A percentile compares a stretch with the other conserved stretches of the same genome.
Evolutionary conservation across 1,140 invertebrate genomes (phyloP).

Genomic region (Cheumatopsyche charites): DNA sequence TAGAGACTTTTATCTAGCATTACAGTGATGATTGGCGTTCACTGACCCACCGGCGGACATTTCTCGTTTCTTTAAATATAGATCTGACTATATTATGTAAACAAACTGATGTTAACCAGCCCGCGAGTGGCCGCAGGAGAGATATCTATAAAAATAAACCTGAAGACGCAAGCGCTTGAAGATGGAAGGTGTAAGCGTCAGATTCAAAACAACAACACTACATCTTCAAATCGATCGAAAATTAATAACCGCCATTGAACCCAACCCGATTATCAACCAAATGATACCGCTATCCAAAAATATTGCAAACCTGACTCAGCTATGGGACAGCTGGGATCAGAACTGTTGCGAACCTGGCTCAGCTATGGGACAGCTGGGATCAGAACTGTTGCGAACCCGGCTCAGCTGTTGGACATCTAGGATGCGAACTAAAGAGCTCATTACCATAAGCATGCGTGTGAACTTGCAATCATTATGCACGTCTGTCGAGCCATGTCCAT

Average conservation of each 20-base stretch:
- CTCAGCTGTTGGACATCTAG: too few species aligned
- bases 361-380: too few species aligned
- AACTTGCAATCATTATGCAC: too few species aligned
- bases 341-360: too few species aligned
- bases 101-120: constrained; percentile 44
- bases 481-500: too few species aligned
- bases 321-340: too few species aligned
- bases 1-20: too few species aligned
- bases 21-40: constrained; percentile 15
- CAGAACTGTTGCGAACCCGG: too few species aligned
- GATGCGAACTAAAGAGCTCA: too few species aligned
- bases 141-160: constrained; percentile 42
- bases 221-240: background rate
- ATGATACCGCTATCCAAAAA: too few species aligned
- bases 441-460: too few species aligned
- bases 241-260: background rate
- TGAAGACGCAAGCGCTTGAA: background rate
- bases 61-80: constrained; percentile 44
- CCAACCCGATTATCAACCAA: background rate
- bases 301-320: too few species aligned
- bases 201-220: background rate
- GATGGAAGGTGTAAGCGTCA: background rate
- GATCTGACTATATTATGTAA: constrained; percentile 45
- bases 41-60: constrained; percentile 24
- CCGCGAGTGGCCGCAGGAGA: constrained; percentile 6